Percentiles rank a stretch among this genome's conserved stretches.
These are phyloP conservation scores for Furcula furcula DNA, from an alignment of 2,888 invertebrate genomes.

Conservation along the genomic window DNA sequence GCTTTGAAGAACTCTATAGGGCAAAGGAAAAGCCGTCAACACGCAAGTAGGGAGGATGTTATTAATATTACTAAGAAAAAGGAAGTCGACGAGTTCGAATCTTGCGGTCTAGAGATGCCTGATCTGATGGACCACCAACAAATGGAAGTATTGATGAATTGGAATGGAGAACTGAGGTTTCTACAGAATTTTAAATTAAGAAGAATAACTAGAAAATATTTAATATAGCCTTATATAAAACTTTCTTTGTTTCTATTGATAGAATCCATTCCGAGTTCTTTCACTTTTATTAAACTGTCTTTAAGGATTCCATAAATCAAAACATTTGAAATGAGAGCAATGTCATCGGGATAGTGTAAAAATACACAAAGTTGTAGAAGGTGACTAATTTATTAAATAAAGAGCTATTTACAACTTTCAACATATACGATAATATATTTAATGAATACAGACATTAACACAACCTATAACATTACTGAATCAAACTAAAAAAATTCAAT, in stretches of 20 bases:
- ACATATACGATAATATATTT: conserved; percentile 18
- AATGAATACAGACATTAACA: conserved; percentile 22
- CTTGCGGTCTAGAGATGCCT: conserved; percentile 90
- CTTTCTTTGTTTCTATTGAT: not conserved
- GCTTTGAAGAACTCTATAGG: conserved; percentile 89
- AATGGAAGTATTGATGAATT: conserved; percentile 81
- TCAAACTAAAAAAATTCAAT: too few relatives aligned
- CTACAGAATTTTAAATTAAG: conserved; percentile 85
- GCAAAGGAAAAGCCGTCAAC: conserved; percentile 87
- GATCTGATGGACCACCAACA: conserved; percentile 84
- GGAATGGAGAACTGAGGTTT: conserved; percentile 86
- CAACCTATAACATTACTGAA: conserved; percentile 29
- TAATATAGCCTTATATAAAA: conserved; percentile 29
- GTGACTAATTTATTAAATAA: conserved; percentile 48
- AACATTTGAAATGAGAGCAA: too few relatives aligned
- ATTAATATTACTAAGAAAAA: conserved; percentile 88
- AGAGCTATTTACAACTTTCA: conserved; percentile 59
- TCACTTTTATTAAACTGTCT: not conserved
- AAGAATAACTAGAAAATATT: conserved; percentile 76
- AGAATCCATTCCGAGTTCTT: not conserved
- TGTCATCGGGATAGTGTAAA: too few relatives aligned
- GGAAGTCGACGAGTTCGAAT: conserved; percentile 88
- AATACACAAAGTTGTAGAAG: conserved; percentile 14
- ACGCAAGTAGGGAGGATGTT: conserved; percentile 89
- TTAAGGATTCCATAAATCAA: too few relatives aligned